Evolutionary conservation across 2,113 vertebrate species (phyloP).

Genomic region (Rattus rattus): DNA sequence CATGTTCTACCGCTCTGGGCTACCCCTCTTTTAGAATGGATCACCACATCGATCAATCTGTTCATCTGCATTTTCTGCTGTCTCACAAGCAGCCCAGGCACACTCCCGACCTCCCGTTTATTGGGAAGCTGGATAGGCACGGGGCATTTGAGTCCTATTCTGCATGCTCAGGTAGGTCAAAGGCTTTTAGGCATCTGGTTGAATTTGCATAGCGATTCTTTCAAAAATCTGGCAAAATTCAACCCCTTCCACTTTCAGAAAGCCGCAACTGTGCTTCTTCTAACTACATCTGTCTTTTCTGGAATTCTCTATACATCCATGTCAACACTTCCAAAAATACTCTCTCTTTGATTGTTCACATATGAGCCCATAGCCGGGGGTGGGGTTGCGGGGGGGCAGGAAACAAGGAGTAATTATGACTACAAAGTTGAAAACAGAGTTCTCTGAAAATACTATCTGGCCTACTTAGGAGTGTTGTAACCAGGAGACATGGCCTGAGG

Average conservation of each 20-base stretch:
- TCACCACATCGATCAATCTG: not conserved
- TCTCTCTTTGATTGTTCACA: not conserved
- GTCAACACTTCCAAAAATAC: not conserved
- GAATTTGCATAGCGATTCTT: not conserved
- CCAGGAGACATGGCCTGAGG: not conserved
- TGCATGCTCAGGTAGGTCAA: not conserved
- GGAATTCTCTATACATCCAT: not conserved
- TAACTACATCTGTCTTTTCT: not conserved
- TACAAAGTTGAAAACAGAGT: not conserved
- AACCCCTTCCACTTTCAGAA: not conserved
- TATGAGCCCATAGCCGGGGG: not conserved
- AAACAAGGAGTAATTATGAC: not conserved
- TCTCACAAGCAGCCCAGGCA: not conserved
- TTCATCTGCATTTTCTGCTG: not conserved
- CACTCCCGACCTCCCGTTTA: not conserved
- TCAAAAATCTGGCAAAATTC: conserved; percentile 4
- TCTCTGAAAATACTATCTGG: not conserved
- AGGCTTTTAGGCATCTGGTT: not conserved
- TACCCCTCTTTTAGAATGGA: conserved; percentile 30
- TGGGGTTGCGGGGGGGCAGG: too few relatives aligned
- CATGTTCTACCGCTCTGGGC: fast-evolving
- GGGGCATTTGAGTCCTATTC: not conserved
- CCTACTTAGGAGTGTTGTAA: not conserved
- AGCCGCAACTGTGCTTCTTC: not conserved
- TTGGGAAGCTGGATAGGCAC: not conserved